Percentiles rank a stretch among this genome's conserved stretches.
These are phyloP conservation scores for Neotoxoptera formosana DNA, from an alignment of 1,140 invertebrate genomes.

Conservation along the genomic window DNA sequence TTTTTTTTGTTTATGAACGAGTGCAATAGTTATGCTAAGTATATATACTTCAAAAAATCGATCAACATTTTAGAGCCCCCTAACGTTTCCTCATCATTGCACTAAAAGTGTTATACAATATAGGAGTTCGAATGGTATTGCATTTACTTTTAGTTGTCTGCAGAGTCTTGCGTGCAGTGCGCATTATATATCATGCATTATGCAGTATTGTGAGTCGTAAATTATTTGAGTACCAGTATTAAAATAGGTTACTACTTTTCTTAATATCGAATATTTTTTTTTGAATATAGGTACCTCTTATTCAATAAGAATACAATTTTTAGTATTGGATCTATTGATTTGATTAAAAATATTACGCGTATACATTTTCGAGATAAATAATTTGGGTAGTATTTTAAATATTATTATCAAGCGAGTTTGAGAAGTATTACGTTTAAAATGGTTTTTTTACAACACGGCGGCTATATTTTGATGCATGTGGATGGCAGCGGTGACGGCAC, in stretches of 20 bases:
- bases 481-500: neutral
- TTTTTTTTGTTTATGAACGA: neutral
- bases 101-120: no score
- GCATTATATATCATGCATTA: neutral
- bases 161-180: neutral
- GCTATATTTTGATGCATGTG: neutral
- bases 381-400: neutral
- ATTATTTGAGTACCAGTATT: neutral
- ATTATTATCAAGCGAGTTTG: neutral
- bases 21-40: no score
- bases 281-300: no score
- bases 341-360: no score
- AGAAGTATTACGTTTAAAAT: neutral
- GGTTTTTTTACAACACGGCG: neutral
- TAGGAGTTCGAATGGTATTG: neutral
- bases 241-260: neutral
- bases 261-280: no score
- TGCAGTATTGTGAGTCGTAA: neutral
- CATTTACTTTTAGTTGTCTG: no score
- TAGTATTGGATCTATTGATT: neutral
- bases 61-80: neutral
- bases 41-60: no score
- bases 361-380: neutral
- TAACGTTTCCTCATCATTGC: neutral
- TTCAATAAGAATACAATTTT: no score